A percentile compares a stretch with the other conserved stretches of the same genome.
Conservation (phyloP, 2,797 vertebrate species). For the Paguma larvata region DNA sequence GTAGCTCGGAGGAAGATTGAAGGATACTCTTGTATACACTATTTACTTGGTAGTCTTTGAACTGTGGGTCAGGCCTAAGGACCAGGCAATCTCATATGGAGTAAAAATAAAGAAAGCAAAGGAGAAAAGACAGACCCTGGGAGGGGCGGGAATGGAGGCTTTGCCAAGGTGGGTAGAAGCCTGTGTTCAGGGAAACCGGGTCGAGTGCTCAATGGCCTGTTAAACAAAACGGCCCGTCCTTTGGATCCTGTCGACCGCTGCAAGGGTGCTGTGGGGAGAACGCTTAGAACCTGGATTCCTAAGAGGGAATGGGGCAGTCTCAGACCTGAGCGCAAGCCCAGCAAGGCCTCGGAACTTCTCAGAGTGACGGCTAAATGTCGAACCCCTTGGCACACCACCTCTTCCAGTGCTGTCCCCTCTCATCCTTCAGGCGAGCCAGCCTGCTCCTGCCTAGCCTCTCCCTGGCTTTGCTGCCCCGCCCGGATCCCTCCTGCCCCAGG, state of each 20-base stretch:
- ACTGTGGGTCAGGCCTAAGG: background rate
- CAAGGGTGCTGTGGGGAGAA: background rate
- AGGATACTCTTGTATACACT: background rate
- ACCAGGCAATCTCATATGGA: background rate
- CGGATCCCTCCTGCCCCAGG: background rate
- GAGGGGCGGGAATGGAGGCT: background rate
- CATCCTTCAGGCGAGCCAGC: background rate
- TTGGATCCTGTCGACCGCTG: background rate
- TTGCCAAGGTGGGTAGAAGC: background rate
- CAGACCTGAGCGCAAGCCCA: background rate
- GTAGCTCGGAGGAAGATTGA: background rate
- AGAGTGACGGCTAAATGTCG: background rate
- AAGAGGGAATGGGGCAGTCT: background rate
- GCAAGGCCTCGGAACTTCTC: background rate
- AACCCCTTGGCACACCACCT: background rate
- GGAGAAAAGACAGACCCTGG: background rate
- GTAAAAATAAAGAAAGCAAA: background rate
- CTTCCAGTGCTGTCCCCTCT: background rate
- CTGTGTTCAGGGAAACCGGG: background rate
- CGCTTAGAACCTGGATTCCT: background rate
- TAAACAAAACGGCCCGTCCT: background rate
- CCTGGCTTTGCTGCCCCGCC: no score
- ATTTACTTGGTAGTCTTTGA: background rate
- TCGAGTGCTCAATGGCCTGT: background rate
- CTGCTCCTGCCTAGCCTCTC: background rate